Conservation (phyloP, 2,797 vertebrate genomes). For the Dermochelys coriacea region DNA sequence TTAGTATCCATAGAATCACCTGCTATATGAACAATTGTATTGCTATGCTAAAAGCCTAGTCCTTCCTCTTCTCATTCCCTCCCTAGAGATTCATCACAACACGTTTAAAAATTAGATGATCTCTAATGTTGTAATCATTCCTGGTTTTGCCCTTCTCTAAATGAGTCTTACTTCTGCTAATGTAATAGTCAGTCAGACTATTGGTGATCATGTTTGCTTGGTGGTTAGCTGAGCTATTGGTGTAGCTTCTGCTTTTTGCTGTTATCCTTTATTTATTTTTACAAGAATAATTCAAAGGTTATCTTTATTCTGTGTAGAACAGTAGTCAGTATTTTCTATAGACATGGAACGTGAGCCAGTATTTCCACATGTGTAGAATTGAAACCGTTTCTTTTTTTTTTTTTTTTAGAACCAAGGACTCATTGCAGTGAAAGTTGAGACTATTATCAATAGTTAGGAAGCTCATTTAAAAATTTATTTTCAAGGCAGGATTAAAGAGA, state of each 20-base stretch:
- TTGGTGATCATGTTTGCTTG: background rate
- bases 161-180: background rate
- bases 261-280: background rate
- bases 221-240: background rate
- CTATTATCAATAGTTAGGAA: conserved; percentile 57
- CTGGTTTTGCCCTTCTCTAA: background rate
- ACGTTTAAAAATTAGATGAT: background rate
- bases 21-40: background rate
- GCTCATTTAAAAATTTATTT: conserved; percentile 56
- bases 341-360: background rate
- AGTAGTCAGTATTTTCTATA: conserved; percentile 29
- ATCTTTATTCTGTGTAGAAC: background rate
- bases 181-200: fast-evolving
- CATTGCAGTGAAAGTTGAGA: conserved; percentile 49
- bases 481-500: conserved; percentile 46
- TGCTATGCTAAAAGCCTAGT: background rate
- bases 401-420: background rate
- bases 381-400: background rate
- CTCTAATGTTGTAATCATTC: background rate
- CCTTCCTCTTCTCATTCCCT: fast-evolving
- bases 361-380: conserved; percentile 34
- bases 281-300: background rate
- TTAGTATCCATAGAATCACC: background rate
- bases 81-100: background rate
- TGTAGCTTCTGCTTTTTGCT: background rate